Percentiles rank a stretch among this genome's conserved stretches.
Conservation (phyloP, 2,797 vertebrate genomes). For the Sebastes glaucus region DNA sequence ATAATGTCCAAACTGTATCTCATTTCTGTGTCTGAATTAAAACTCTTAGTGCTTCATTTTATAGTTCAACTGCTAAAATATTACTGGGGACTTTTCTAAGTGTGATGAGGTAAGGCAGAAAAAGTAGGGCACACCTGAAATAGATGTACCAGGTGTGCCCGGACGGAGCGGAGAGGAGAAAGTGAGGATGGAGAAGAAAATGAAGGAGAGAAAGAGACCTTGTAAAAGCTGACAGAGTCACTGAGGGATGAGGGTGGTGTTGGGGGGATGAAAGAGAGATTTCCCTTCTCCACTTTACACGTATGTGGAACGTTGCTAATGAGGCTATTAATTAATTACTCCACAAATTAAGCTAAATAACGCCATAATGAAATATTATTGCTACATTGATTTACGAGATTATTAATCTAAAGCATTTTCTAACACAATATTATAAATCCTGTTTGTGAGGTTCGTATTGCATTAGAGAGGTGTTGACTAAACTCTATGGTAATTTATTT, state of each 20-base stretch:
- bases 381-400: not conserved
- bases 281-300: not conserved
- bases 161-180: not conserved
- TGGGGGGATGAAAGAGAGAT: not conserved
- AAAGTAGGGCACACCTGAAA: conserved; percentile 82
- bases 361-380: not conserved
- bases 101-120: conserved; percentile 21
- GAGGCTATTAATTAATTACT: conserved; percentile 13
- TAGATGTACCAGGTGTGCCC: conserved; percentile 74
- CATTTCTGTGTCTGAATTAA: not conserved
- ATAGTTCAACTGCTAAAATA: conserved; percentile 11
- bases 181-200: conserved; percentile 14
- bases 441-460: not conserved
- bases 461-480: not conserved
- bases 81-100: conserved; percentile 15
- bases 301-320: conserved; percentile 13
- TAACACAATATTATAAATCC: not conserved
- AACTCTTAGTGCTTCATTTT: not conserved
- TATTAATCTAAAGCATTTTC: not conserved
- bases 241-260: not conserved
- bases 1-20: not conserved
- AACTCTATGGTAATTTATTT: too few species aligned
- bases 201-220: not conserved
- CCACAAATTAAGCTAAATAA: not conserved
- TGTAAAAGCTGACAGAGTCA: conserved; percentile 12